phyloP scores from a whole-genome alignment of 2,113 vertebrate genomes.

The Phalacrocorax carbo region DNA sequence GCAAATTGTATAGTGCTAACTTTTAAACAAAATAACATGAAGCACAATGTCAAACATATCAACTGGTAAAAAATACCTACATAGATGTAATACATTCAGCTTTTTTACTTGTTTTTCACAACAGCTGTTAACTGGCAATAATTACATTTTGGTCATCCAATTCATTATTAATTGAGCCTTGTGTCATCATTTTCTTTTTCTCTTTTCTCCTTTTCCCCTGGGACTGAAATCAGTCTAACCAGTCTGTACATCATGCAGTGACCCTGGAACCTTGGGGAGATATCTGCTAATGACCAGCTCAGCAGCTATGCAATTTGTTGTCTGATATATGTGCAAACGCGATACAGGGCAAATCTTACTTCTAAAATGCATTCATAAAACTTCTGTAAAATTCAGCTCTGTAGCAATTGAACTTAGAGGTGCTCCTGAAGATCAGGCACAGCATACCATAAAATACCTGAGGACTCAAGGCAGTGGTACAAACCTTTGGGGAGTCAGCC shows the following conservation, averaged over 20 bases:
- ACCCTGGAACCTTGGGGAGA: background rate
- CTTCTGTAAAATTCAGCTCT: background rate
- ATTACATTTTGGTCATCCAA: background rate
- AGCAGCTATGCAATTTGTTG: background rate
- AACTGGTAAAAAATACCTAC: background rate
- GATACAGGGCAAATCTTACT: background rate
- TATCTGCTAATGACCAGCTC: background rate
- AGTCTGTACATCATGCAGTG: background rate
- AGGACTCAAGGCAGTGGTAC: background rate
- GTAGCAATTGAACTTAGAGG: background rate
- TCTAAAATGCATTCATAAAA: background rate
- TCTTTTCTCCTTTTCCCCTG: background rate
- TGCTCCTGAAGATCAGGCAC: background rate
- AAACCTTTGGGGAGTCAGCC: accelerated
- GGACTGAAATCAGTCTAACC: background rate
- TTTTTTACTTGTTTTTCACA: background rate
- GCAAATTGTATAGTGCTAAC: background rate
- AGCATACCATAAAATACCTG: background rate
- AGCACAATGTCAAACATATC: background rate
- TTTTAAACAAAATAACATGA: background rate
- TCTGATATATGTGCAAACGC: background rate
- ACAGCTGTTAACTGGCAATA: background rate
- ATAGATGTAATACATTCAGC: background rate
- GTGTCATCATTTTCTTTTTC: background rate
- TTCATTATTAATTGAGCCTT: background rate